Base-by-base conservation (phyloP, 2,888 invertebrate genomes). In the Achlya flavicornis region DNA sequence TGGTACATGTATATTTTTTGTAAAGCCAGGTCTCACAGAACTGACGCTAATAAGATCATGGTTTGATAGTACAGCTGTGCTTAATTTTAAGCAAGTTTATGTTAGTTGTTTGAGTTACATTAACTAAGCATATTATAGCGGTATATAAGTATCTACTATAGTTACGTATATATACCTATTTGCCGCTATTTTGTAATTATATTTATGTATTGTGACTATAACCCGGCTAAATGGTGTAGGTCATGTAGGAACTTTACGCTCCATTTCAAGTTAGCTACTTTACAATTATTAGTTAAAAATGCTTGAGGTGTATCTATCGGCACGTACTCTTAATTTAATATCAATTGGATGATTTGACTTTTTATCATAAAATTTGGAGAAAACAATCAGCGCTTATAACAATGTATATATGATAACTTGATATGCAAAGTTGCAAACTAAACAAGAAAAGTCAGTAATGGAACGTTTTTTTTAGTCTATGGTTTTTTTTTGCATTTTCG, bases 161-260 rank as follows among this genome's bases (percentile, higher is more conserved):
- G 72, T 81, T 78, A 74, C 79, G 76, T 87, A 77, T 89, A 85
- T 85, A 86, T 87, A 87, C 84, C 82, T 85, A 90, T 86, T 89
- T 91, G 92, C 92, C 93, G 93, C 92, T 92, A 89, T 91, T 92
- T 90, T 87, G 83, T 86, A 69, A 74, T 82, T 88, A 78, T 70
- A 86, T 86, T 80, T 88, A 85, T 90, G 78, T 86, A 79, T 79
- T 82, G 74, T 73, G 74, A 76, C 71, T 88, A 81, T 82, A 84
- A 90, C 62, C 85, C 92, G 76, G 80, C 86, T 77, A 81, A 91
- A 76, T 92, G 84, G 71, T 76, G 76, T 76, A 82, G 83, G 76
- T 74, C 71, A 73, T 74, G 70, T 70, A 61, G 67, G 75, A 73
- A 65, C 64, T 60, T 63, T 77, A 74, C 90, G 91, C 90, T 92